A percentile compares a stretch with the other conserved stretches of the same genome.
phyloP scores from a whole-genome alignment of 1,140 invertebrate genomes.

The Drosophila parvula region DNA sequence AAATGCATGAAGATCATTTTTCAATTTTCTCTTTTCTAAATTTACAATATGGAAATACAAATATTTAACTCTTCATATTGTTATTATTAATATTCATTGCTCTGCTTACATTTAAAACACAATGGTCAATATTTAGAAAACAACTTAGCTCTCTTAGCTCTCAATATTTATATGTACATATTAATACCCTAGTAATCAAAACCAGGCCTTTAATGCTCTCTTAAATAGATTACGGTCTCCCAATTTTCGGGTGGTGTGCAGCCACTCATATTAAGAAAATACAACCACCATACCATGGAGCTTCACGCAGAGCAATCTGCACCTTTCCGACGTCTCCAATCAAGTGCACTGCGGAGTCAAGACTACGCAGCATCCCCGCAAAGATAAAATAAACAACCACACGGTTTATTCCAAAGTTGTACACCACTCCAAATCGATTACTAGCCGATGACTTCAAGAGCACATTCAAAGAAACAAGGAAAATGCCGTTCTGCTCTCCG shows the following conservation, averaged over 20 bases:
- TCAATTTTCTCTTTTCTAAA: too few relatives aligned
- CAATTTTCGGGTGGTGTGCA: not conserved
- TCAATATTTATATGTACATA: not conserved
- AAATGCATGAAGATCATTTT: too few relatives aligned
- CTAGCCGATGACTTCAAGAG: conserved; percentile 1
- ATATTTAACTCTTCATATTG: too few relatives aligned
- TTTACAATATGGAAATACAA: too few relatives aligned
- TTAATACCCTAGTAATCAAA: not conserved
- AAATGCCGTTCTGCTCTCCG: conserved; percentile 6
- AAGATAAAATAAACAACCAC: conserved; percentile 1
- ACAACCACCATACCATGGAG: conserved; percentile 5
- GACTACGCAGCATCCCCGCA: not conserved
- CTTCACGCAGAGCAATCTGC: conserved; percentile 3
- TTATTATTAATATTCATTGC: too few relatives aligned
- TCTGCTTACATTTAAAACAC: too few relatives aligned
- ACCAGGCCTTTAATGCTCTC: not conserved
- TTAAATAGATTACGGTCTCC: conserved; percentile 1
- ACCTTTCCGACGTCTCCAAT: conserved; percentile 2
- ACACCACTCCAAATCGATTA: conserved; percentile 2
- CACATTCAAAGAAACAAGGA: not conserved
- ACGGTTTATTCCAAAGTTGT: not conserved
- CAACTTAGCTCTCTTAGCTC: too few relatives aligned
- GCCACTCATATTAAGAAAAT: not conserved
- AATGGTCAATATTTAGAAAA: too few relatives aligned
- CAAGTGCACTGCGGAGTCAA: not conserved